Evolutionary conservation across 2,113 vertebrate genomes (phyloP).

Genomic region (Cochlearius cochlearius): DNA sequence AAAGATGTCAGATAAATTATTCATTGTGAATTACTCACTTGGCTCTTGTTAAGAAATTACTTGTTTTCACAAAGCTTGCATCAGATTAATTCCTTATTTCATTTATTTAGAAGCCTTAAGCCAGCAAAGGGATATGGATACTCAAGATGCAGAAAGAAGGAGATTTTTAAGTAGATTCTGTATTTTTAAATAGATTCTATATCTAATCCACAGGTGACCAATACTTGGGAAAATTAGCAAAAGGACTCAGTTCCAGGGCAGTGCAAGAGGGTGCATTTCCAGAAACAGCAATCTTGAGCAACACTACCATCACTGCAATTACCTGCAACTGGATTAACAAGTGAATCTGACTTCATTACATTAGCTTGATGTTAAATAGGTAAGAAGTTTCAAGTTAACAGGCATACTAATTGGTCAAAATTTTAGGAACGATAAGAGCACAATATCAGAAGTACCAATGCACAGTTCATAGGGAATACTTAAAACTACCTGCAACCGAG

Average conservation of each 20-base stretch:
- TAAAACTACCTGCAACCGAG: neutral
- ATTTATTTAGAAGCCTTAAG: neutral
- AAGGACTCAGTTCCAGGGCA: neutral
- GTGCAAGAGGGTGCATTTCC: neutral
- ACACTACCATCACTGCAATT: neutral
- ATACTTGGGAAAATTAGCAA: neutral
- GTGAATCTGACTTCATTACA: neutral
- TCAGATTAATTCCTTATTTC: neutral
- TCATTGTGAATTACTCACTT: neutral
- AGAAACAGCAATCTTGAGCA: neutral
- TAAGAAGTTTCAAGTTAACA: neutral
- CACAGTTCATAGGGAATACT: neutral
- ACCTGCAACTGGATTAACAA: neutral
- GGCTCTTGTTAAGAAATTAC: neutral
- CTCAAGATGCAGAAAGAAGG: neutral
- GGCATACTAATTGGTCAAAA: neutral
- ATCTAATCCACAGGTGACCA: neutral
- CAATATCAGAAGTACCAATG: rapidly evolving
- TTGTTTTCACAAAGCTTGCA: neutral
- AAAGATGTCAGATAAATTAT: neutral
- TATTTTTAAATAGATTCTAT: neutral
- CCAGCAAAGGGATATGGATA: neutral
- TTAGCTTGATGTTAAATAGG: neutral
- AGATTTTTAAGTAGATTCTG: neutral
- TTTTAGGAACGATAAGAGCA: neutral